Evolutionary conservation across 2,797 vertebrate species (phyloP).

Genomic region (Anguilla anguilla): DNA sequence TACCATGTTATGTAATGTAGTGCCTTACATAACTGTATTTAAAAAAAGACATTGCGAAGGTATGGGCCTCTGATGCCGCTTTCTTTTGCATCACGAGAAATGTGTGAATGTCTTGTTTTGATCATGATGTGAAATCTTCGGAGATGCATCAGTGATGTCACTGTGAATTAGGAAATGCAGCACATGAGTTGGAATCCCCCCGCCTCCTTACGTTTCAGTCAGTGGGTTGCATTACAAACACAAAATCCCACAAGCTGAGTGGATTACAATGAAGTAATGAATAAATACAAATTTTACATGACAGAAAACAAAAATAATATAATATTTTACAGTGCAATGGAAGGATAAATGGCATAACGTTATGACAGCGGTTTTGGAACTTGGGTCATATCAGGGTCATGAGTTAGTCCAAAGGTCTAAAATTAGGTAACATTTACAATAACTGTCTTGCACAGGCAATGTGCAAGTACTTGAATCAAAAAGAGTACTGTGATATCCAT

Average conservation of each 20-base stretch:
- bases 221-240: too few species aligned
- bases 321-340: neutral
- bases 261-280: neutral
- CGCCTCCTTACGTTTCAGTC: too few species aligned
- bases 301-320: neutral
- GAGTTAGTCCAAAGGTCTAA: neutral
- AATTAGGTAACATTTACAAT: neutral
- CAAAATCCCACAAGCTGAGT: too few species aligned
- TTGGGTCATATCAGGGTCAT: neutral
- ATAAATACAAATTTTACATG: neutral
- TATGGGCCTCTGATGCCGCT: slow-evolving; percentile 6
- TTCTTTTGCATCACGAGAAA: slow-evolving; percentile 27
- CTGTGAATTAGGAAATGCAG: neutral
- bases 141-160: neutral
- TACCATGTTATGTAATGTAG: slow-evolving; percentile 36
- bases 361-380: neutral
- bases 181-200: neutral
- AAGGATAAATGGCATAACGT: neutral
- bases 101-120: neutral
- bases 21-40: slow-evolving; percentile 44
- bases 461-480: neutral
- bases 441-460: neutral
- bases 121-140: neutral
- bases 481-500: neutral
- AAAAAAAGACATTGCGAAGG: slow-evolving; percentile 31